Percentiles rank a stretch among this genome's conserved stretches.
Evolutionary conservation across 2,888 invertebrate species (phyloP).

Genomic region (Homarus gammarus): DNA sequence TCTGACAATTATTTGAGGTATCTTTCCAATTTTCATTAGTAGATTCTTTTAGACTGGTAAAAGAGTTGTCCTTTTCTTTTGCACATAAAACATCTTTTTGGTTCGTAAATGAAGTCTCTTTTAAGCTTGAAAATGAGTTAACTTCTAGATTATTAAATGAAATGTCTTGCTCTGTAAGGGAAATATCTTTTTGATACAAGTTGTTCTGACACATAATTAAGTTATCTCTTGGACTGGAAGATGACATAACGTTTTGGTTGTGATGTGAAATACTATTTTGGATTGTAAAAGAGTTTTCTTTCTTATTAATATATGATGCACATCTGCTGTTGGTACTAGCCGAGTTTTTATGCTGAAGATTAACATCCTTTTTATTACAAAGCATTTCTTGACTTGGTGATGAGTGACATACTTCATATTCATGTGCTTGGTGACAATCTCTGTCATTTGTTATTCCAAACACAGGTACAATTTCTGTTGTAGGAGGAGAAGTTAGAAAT

Average conservation of each 20-base stretch:
- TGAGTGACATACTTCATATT: background rate
- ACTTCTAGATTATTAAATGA: background rate
- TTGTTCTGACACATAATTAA: background rate
- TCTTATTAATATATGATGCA: background rate
- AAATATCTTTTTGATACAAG: no score
- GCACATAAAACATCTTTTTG: background rate
- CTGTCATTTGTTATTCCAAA: background rate
- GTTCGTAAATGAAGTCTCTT: background rate
- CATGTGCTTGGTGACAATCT: background rate
- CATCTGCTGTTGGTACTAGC: no score
- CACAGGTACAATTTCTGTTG: slow-evolving; percentile 14
- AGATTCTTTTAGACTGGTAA: background rate
- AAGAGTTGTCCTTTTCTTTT: background rate
- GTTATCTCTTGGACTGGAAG: background rate
- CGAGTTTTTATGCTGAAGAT: no score
- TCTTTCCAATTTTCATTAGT: background rate
- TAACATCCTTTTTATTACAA: background rate
- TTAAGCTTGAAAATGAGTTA: background rate
- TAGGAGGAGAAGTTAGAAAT: slow-evolving; percentile 32
- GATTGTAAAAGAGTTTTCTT: background rate
- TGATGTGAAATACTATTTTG: background rate
- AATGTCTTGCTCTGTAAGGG: background rate
- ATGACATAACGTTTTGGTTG: background rate
- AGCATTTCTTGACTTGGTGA: background rate
- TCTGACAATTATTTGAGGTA: background rate